phyloP scores from a whole-genome alignment of 2,113 vertebrate genomes.

The Cynopterus brachyotis region DNA sequence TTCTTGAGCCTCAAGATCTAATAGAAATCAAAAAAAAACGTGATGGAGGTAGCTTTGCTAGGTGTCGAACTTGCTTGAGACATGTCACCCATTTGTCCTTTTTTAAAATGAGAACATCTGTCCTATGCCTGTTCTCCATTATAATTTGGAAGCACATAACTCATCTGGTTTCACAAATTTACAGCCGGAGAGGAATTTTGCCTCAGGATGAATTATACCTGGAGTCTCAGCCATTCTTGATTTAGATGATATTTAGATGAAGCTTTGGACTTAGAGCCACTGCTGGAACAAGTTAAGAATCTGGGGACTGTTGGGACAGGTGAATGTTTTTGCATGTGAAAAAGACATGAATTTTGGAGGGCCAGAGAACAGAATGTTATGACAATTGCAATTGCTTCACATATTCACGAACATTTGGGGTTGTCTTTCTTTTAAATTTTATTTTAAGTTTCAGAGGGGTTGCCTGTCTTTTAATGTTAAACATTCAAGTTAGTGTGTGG shows the following conservation, averaged over 20 bases:
- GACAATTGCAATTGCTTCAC: not conserved
- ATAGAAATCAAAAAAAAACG: not conserved
- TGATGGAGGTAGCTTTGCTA: not conserved
- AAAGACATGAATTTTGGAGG: not conserved
- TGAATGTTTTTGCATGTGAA: not conserved
- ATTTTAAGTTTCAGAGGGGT: not conserved
- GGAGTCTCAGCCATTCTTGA: not conserved
- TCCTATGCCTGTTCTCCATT: not conserved
- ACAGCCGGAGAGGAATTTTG: not conserved
- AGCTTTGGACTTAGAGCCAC: too few species aligned
- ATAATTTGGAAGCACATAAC: not conserved
- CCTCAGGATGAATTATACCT: not conserved
- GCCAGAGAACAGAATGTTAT: not conserved
- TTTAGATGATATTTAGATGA: not conserved
- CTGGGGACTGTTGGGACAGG: not conserved
- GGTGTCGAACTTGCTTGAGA: not conserved
- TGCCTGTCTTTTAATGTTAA: not conserved
- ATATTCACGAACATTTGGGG: not conserved
- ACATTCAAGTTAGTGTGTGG: not conserved
- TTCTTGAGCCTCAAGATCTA: not conserved
- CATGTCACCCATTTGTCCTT: not conserved
- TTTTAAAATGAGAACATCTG: not conserved
- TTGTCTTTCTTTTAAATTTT: not conserved
- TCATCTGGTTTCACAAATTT: not conserved
- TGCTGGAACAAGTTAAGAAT: not conserved